Evolutionary conservation across 2,797 vertebrate species (phyloP), one percentile per base, ranked within the genome.

Genomic region (Sebastes iracundus): DNA sequence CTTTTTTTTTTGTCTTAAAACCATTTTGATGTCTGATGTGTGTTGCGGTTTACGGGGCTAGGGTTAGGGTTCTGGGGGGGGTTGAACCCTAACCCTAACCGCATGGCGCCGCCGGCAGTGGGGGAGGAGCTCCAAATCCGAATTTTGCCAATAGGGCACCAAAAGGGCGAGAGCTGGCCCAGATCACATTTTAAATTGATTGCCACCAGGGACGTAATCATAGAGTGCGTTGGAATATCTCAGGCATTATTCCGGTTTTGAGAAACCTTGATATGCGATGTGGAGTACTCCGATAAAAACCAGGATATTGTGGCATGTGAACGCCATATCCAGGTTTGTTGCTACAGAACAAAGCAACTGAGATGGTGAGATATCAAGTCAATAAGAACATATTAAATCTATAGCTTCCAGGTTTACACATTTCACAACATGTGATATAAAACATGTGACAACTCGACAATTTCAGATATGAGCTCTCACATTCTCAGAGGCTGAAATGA

Each of bases 1-100:
- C 2, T 0, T 38, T 6, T 0, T 0, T 38, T 0, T 38, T 14
- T 38, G 35, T 38, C 35, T 38, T 38, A 38, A 38, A 38, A 38
- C 35, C 42, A 46, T 18, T 46, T 6, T 46, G 42, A 46, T 46
- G 42, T 46, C 42, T 46, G 42, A 38, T 38, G 14, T 46, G 42
- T 46, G 42, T 16, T 46, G 42, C 14, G 35, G 35, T 38, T 1
- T 38, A 38, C 5, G 2, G 35, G 35, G 35, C 35, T 38, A 0
- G 35, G 14, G 42, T 46, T 46, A 46, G 42, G 42, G 42, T 46
- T 46, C 42, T 46, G 42, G 14, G 42, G 38, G 10, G 14, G 35
- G 12, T 46, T 42, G 38, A 42, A 42, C 38, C 38, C 38, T 38
- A 38, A 38, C 42, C 42, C 16, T 46, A 46, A 46, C 14, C 3